Percentiles rank a stretch among this genome's conserved stretches.
Conservation (phyloP, 2,113 vertebrate genomes). For the Scartelaos histophorus region DNA sequence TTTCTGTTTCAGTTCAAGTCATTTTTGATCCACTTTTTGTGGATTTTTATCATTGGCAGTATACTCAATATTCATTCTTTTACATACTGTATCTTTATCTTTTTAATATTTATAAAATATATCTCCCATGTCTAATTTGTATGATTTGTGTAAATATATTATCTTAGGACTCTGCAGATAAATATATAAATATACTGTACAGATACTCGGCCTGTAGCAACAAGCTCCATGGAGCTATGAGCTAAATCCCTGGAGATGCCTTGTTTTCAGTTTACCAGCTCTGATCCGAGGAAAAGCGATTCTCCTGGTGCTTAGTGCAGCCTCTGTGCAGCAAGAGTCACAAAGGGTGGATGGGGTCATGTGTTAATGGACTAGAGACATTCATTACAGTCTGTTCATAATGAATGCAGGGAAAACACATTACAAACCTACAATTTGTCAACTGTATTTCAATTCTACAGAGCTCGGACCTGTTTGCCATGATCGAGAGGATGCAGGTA, state of each 20-base stretch:
- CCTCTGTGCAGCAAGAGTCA: constrained; percentile 33
- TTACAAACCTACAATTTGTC: constrained; percentile 15
- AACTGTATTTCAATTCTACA: constrained; percentile 63
- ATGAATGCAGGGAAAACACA: constrained; percentile 11
- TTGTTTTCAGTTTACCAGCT: constrained; percentile 58
- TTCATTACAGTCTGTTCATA: constrained; percentile 8
- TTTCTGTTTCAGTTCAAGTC: too few species aligned
- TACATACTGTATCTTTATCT: too few species aligned
- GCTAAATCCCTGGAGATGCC: constrained; percentile 40
- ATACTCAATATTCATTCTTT: too few species aligned
- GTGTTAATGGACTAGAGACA: constrained; percentile 7
- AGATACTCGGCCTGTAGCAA: constrained; percentile 50
- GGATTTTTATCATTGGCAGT: too few species aligned
- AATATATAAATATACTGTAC: not conserved
- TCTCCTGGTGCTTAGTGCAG: constrained; percentile 32
- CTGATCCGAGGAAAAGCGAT: constrained; percentile 20
- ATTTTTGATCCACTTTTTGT: too few species aligned
- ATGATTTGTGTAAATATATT: not conserved
- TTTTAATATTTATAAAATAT: too few species aligned
- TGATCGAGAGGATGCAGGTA: constrained; percentile 94
- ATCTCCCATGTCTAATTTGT: too few species aligned
- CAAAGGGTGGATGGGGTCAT: not conserved
- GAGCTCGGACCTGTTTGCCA: constrained; percentile 88
- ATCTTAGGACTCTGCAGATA: not conserved
- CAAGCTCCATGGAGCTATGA: constrained; percentile 44